Percentiles rank a stretch among this genome's conserved stretches.
These are phyloP conservation scores for human (Homo sapiens) DNA, from an alignment of 2,113 vertebrate genomes.

Conservation along the genomic window GRCh38 chr4:100517501-100518000, in stretches of 20 bases:
- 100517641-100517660: neutral
- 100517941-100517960: slow-evolving; percentile 65
- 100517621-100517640: neutral
- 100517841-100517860: slow-evolving; percentile 67
- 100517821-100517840: slow-evolving; percentile 1
- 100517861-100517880: slow-evolving; percentile 23
- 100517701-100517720: neutral
- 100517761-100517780: neutral
- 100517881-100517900: slow-evolving; percentile 66
- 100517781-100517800: slow-evolving; percentile 37
- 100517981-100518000: slow-evolving; percentile 78
- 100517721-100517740: neutral
- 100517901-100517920: slow-evolving; percentile 79
- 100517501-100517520: neutral
- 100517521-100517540: neutral
- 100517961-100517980: slow-evolving; percentile 65
- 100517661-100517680: neutral
- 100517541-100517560: neutral
- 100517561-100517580: neutral
- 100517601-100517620: neutral
- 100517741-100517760: neutral
- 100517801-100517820: neutral
- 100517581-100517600: neutral
- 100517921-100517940: neutral
- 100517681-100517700: neutral